These are phyloP conservation scores for Branchellion lobata DNA, from an alignment of 2,888 invertebrate genomes.

Conservation along the genomic window DNA sequence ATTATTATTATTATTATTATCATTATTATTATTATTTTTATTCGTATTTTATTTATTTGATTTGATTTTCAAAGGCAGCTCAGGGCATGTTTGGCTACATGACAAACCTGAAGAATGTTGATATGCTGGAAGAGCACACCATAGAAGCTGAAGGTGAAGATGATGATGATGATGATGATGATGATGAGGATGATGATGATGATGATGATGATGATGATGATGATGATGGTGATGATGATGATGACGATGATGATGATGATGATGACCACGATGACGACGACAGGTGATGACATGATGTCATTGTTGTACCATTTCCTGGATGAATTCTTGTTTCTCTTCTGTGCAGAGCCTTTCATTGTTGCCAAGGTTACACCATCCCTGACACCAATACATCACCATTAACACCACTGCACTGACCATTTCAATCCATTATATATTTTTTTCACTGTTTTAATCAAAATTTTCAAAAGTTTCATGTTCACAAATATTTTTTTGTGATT, in stretches of 20 bases:
- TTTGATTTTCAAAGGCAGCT: slow-evolving; percentile 68
- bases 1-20: slow-evolving; percentile 2
- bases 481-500: too few relatives aligned
- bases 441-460: too few relatives aligned
- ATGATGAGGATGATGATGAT: neutral
- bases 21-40: neutral
- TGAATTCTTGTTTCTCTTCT: slow-evolving; percentile 87
- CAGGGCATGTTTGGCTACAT: slow-evolving; percentile 97
- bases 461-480: too few relatives aligned
- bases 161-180: neutral
- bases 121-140: slow-evolving; percentile 72
- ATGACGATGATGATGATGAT: slow-evolving; percentile 1
- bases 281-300: slow-evolving; percentile 78
- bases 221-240: neutral
- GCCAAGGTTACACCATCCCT: slow-evolving; percentile 67
- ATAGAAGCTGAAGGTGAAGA: slow-evolving; percentile 76
- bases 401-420: too few relatives aligned
- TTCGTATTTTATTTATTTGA: too few relatives aligned
- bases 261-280: neutral
- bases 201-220: neutral
- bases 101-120: slow-evolving; percentile 71
- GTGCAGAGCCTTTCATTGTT: slow-evolving; percentile 84
- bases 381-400: neutral
- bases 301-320: slow-evolving; percentile 89
- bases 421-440: too few relatives aligned